Percentiles rank a stretch among this genome's conserved stretches.
phyloP scores from a whole-genome alignment of 2,113 vertebrate genomes.

The Drymodes brunneopygia region DNA sequence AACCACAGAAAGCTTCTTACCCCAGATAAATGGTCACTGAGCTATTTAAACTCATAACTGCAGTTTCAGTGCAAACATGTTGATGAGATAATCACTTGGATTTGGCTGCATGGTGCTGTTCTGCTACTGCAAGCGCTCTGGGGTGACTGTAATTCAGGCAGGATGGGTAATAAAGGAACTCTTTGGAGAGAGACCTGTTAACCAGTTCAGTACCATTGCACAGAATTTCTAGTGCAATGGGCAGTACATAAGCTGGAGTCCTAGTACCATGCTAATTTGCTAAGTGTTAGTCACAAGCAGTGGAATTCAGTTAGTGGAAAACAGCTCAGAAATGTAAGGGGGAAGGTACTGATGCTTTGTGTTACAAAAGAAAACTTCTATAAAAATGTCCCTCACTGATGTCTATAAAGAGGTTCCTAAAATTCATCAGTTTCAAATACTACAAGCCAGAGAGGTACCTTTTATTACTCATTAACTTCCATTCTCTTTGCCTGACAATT shows the following conservation, averaged over 20 bases:
- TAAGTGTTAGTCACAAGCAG: not conserved
- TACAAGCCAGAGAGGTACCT: not conserved
- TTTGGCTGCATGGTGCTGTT: not conserved
- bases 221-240: not conserved
- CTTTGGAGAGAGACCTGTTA: not conserved
- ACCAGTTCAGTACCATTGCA: not conserved
- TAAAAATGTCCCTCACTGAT: not conserved
- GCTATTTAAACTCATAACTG: not conserved
- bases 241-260: not conserved
- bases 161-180: not conserved
- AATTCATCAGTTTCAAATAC: not conserved
- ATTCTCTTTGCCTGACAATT: not conserved
- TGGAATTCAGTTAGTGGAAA: not conserved
- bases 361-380: not conserved
- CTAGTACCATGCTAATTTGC: not conserved
- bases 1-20: not conserved
- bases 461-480: not conserved
- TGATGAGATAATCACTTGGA: not conserved
- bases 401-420: not conserved
- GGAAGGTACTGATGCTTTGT: not conserved
- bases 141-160: not conserved
- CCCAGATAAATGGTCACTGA: not conserved
- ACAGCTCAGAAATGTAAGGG: not conserved
- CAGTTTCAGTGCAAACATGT: not conserved
- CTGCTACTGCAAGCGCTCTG: not conserved